These are phyloP conservation scores for Anagrus nilaparvatae DNA, from an alignment of 1,140 invertebrate genomes.

Conservation along the genomic window DNA sequence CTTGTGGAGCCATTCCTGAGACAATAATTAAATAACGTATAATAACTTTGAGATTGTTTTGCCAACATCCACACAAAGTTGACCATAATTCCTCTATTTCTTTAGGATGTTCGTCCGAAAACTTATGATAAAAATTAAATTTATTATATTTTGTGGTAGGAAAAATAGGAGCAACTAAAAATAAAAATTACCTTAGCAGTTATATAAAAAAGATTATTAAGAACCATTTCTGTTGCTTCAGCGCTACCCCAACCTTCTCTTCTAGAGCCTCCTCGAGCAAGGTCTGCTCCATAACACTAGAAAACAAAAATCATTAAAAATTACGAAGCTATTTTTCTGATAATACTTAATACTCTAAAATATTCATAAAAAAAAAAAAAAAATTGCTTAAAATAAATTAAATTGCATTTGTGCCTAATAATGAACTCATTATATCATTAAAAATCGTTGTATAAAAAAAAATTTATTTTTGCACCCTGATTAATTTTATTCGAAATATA, in stretches of 20 bases:
- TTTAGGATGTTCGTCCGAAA: slow-evolving; percentile 88
- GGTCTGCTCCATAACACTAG: slow-evolving; percentile 65
- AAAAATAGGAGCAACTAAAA: background rate
- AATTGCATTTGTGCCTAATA: no score
- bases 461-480: no score
- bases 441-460: no score
- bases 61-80: slow-evolving; percentile 89
- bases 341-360: no score
- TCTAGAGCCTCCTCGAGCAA: slow-evolving; percentile 50
- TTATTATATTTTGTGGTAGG: no score
- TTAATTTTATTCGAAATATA: no score
- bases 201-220: slow-evolving; percentile 98
- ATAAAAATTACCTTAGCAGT: slow-evolving; percentile 73
- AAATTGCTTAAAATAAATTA: no score
- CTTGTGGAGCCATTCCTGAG: slow-evolving; percentile 87
- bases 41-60: slow-evolving; percentile 94
- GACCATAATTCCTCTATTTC: slow-evolving; percentile 95
- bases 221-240: slow-evolving; percentile 98
- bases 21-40: slow-evolving; percentile 96
- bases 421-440: no score
- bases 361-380: no score
- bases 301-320: no score
- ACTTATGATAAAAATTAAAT: slow-evolving; percentile 46
- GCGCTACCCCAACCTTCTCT: slow-evolving; percentile 93
- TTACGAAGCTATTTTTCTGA: no score